These are phyloP conservation scores for Tenthredo amoena DNA, from an alignment of 2,888 invertebrate species.

Conservation along the genomic window DNA sequence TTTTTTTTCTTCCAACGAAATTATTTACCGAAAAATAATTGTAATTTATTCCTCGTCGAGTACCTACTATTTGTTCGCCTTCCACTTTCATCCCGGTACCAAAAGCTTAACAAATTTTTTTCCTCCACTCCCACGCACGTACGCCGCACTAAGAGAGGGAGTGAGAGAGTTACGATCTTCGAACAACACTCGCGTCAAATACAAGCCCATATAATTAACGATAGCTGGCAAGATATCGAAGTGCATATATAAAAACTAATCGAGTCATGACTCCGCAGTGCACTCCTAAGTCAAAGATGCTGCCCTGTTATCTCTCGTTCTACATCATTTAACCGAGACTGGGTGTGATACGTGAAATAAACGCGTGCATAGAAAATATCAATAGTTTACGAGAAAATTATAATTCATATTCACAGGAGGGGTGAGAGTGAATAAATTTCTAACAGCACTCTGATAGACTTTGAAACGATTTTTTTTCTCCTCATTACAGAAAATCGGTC, in stretches of 20 bases:
- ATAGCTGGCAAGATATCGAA: slow-evolving; percentile 37
- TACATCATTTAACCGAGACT: slow-evolving; percentile 18
- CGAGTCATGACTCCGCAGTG: slow-evolving; percentile 18
- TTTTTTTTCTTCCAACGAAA: too few relatives aligned
- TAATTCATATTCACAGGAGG: not conserved
- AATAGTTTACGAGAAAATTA: not conserved
- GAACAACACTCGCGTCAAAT: slow-evolving; percentile 45
- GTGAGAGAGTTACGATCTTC: slow-evolving; percentile 36
- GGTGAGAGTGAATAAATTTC: not conserved
- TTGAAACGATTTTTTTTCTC: not conserved
- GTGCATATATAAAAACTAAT: slow-evolving; percentile 45
- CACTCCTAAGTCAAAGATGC: slow-evolving; percentile 20
- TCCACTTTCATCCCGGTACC: not conserved
- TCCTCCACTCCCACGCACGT: not conserved
- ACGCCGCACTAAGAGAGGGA: not conserved
- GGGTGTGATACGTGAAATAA: slow-evolving; percentile 3
- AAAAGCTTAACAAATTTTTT: slow-evolving; percentile 7
- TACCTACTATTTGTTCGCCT: not conserved
- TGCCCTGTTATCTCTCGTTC: not conserved
- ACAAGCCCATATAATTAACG: slow-evolving; percentile 46
- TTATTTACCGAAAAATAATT: not conserved
- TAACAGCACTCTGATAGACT: not conserved
- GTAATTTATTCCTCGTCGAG: not conserved
- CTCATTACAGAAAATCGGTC: not conserved
- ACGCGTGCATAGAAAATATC: not conserved